Percentiles rank a stretch among this genome's conserved stretches.
Evolutionary conservation across 2,797 vertebrate species (phyloP).

Genomic region (Dendrocincla fuliginosa): DNA sequence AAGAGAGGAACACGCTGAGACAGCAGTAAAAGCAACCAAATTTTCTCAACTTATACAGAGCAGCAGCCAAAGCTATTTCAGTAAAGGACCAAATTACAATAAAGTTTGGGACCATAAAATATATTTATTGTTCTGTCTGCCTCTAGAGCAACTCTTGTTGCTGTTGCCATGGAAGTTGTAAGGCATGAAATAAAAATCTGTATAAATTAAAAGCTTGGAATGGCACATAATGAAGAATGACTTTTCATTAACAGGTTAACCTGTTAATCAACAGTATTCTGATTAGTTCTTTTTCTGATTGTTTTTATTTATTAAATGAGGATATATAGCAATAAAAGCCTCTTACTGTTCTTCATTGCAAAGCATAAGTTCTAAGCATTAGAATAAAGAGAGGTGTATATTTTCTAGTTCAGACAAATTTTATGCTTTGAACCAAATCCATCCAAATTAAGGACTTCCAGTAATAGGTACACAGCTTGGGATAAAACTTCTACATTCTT

Average conservation of each 20-base stretch:
- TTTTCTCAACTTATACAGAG: background rate
- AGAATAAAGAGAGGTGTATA: background rate
- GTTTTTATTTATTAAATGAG: background rate
- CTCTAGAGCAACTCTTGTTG: conserved; percentile 12
- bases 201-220: conserved; percentile 7
- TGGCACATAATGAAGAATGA: background rate
- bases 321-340: background rate
- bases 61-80: background rate
- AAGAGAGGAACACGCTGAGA: background rate
- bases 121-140: background rate
- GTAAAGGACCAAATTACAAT: background rate
- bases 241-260: conserved; percentile 28
- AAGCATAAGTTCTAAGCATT: background rate
- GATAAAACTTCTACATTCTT: background rate
- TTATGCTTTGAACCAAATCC: background rate
- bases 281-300: background rate
- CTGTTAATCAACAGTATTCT: background rate
- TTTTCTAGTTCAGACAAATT: background rate
- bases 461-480: background rate
- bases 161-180: conserved; percentile 5
- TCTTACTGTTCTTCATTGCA: background rate
- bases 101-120: background rate
- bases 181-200: background rate
- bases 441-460: background rate
- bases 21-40: background rate